A percentile compares a stretch with the other conserved stretches of the same genome.
phyloP scores from a whole-genome alignment of 2,113 vertebrate genomes.

The Chloropsis cyanopogon region DNA sequence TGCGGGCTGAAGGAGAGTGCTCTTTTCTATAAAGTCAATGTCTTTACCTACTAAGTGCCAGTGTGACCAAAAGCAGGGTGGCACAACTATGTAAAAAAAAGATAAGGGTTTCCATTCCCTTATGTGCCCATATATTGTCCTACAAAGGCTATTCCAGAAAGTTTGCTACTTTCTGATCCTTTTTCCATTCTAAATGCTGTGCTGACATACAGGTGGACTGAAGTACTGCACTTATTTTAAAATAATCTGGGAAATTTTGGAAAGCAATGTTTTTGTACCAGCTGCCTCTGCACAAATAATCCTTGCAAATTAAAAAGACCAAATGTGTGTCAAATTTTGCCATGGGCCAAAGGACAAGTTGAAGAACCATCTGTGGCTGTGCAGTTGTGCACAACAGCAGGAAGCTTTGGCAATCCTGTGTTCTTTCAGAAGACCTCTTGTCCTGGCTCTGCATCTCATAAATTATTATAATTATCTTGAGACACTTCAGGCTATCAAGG shows the following conservation, averaged over 20 bases:
- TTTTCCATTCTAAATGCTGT: not conserved
- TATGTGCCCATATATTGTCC: not conserved
- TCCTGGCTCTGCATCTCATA: not conserved
- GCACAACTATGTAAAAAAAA: not conserved
- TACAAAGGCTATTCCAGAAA: not conserved
- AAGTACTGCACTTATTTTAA: not conserved
- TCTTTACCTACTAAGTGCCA: not conserved
- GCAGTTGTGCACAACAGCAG: not conserved
- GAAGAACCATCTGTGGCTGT: not conserved
- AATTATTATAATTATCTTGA: not conserved
- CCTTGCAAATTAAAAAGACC: not conserved
- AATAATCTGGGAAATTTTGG: not conserved
- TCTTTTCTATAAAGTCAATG: not conserved
- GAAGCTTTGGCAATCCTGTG: not conserved
- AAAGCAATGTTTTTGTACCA: not conserved
- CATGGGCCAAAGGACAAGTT: not conserved
- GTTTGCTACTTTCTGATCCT: not conserved
- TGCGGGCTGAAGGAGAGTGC: not conserved
- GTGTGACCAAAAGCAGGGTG: not conserved
- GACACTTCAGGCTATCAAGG: not conserved
- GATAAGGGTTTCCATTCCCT: not conserved
- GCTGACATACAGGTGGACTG: not conserved
- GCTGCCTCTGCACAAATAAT: not conserved
- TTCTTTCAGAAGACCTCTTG: not conserved
- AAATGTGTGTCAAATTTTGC: not conserved